Evolutionary conservation across 2,113 vertebrate genomes (phyloP).

Genomic region (Grantiella picta): DNA sequence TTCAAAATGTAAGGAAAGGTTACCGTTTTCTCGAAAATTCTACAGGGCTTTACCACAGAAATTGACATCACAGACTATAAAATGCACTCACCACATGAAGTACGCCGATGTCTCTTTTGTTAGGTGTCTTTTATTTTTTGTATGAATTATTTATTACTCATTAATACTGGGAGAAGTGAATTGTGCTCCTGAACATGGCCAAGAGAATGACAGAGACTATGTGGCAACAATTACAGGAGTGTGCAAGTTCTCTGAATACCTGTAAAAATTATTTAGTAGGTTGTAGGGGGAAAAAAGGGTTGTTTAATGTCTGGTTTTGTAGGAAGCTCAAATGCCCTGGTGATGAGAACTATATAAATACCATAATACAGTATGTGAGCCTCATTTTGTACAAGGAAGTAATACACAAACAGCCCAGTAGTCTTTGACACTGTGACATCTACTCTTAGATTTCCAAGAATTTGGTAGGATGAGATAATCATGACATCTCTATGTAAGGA

Average conservation of each 20-base stretch:
- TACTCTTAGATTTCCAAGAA: background rate
- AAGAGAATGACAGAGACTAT: background rate
- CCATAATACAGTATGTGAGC: background rate
- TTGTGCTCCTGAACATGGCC: constrained; percentile 14
- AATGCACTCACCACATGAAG: constrained; percentile 10
- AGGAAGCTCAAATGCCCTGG: background rate
- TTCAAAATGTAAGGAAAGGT: constrained; percentile 11
- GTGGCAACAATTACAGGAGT: constrained; percentile 15
- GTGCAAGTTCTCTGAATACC: background rate
- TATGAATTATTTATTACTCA: constrained; percentile 60
- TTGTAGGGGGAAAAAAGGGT: background rate
- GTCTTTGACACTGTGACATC: background rate
- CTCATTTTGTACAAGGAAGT: background rate
- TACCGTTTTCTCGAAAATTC: constrained; percentile 8
- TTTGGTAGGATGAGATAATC: background rate
- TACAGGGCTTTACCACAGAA: background rate
- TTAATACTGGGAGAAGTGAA: constrained; percentile 9
- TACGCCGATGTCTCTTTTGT: constrained; percentile 4
- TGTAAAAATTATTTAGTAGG: background rate
- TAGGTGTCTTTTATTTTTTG: constrained; percentile 7
- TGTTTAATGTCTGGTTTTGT: background rate
- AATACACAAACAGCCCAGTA: background rate
- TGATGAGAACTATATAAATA: background rate
- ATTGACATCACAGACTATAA: background rate
- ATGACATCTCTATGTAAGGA: background rate